A percentile compares a stretch with the other conserved stretches of the same genome.
Conservation (phyloP, 2,797 vertebrate species). For the Peromyscus eremicus region DNA sequence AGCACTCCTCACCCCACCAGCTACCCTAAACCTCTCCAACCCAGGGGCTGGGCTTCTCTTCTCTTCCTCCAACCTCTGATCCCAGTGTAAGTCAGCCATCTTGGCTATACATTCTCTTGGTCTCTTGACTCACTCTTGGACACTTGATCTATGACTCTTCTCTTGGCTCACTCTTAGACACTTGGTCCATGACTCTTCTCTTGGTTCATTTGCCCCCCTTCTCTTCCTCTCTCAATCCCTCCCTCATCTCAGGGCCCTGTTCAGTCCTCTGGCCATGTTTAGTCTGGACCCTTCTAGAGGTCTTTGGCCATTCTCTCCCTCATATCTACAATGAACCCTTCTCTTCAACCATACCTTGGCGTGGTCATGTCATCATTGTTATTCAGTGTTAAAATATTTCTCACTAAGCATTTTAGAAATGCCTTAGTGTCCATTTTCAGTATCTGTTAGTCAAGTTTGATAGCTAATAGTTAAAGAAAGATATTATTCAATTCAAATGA, state of each 20-base stretch:
- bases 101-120: not conserved
- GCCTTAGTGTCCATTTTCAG: not conserved
- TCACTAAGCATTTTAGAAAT: not conserved
- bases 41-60: not conserved
- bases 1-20: not conserved
- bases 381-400: constrained; percentile 13
- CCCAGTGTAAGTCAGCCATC: not conserved
- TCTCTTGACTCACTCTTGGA: not conserved
- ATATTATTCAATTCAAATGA: constrained; percentile 19
- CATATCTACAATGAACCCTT: not conserved
- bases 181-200: not conserved
- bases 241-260: not conserved
- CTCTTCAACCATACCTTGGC: not conserved
- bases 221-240: not conserved
- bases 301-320: not conserved
- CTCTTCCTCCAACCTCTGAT: not conserved
- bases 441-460: not conserved
- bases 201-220: too few relatives aligned
- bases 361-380: not conserved
- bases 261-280: not conserved
- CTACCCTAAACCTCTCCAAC: not conserved
- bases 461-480: constrained; percentile 1
- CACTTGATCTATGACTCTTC: not conserved
- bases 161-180: not conserved
- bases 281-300: too few relatives aligned